Percentiles rank a stretch among this genome's conserved stretches.
phyloP scores from a whole-genome alignment of 2,113 vertebrate genomes.

The Gymnorhina tibicen region DNA sequence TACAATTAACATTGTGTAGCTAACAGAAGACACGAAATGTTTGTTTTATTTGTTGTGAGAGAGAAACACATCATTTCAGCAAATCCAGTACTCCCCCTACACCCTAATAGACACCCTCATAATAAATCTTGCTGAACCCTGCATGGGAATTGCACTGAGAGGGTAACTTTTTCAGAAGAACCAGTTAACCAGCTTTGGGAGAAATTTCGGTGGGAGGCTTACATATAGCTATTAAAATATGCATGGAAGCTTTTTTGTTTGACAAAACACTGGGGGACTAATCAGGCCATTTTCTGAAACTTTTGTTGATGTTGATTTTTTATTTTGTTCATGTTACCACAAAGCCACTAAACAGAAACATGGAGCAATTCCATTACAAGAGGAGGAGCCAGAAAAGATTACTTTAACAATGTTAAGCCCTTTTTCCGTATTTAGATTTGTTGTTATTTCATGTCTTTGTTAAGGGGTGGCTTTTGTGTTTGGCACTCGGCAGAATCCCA shows the following conservation, averaged over 20 bases:
- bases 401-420: background rate
- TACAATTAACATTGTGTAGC: constrained; percentile 54
- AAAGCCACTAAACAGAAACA: constrained; percentile 1
- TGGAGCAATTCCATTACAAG: background rate
- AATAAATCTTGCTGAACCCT: constrained; percentile 18
- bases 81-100: background rate
- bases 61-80: constrained; percentile 48
- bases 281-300: constrained; percentile 33
- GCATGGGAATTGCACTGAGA: background rate
- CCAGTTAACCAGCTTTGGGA: constrained; percentile 16
- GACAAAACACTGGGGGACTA: constrained; percentile 16
- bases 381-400: background rate
- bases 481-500: background rate
- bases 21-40: constrained; percentile 65
- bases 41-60: constrained; percentile 65
- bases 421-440: background rate
- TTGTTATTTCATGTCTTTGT: background rate
- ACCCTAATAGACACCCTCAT: background rate
- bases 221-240: constrained; percentile 26
- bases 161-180: background rate
- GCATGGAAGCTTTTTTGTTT: constrained; percentile 41
- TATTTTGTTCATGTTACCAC: constrained; percentile 1
- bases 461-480: background rate
- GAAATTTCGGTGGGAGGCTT: constrained; percentile 51
- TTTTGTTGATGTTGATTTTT: background rate